Conservation (phyloP, 1,140 invertebrate genomes). For the Nylanderia fulva region DNA sequence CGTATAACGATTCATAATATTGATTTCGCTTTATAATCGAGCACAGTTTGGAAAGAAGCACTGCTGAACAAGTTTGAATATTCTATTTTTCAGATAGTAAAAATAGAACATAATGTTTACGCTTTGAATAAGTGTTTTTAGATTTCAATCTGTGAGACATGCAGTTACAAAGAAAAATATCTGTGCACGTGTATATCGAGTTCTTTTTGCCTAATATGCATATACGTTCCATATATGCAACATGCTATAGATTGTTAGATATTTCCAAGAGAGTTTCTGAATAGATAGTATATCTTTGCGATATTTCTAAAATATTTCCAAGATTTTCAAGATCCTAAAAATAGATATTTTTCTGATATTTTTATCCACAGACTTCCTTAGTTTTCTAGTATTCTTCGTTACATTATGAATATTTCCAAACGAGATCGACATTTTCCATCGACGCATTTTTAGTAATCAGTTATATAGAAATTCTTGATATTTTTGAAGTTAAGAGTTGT, state of each 20-base stretch:
- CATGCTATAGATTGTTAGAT: background rate
- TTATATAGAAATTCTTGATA: background rate
- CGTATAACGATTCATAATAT: background rate
- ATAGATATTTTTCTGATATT: too few relatives aligned
- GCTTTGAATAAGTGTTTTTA: background rate
- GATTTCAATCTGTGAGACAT: background rate
- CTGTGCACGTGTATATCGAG: too few relatives aligned
- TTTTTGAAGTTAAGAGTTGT: background rate
- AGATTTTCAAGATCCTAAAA: too few relatives aligned
- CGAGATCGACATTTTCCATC: background rate
- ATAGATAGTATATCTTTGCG: background rate
- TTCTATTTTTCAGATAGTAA: background rate
- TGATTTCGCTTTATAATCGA: background rate
- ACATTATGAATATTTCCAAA: background rate
- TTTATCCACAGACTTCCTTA: too few relatives aligned
- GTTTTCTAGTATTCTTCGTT: background rate
- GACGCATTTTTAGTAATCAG: background rate
- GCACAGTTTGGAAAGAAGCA: background rate
- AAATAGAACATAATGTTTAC: background rate
- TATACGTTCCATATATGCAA: background rate
- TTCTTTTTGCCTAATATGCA: background rate
- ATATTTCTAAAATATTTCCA: too few relatives aligned
- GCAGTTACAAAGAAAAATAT: background rate
- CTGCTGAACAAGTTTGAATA: conserved; percentile 11
- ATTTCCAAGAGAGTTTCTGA: background rate